phyloP scores from a whole-genome alignment of 1,140 invertebrate genomes.

The Diabrotica undecimpunctata region DNA sequence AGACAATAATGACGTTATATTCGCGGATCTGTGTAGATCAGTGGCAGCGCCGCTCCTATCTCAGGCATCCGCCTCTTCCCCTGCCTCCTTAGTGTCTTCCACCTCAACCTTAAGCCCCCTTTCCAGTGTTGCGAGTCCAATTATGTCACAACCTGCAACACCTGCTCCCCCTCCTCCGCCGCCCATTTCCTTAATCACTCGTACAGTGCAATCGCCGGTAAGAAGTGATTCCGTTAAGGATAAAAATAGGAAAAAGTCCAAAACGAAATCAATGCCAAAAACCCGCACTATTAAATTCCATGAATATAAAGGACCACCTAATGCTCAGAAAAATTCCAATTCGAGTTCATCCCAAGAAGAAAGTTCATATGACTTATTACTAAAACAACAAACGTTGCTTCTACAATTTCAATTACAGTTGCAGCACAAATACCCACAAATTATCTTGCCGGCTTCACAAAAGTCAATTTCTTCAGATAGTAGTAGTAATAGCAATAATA shows the following conservation, averaged over 20 bases:
- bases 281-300: conserved; percentile 95
- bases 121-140: conserved; percentile 61
- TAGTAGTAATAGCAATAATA: conserved; percentile 42
- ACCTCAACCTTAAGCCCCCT: conserved; percentile 69
- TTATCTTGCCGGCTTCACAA: conserved; percentile 67
- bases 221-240: conserved; percentile 71
- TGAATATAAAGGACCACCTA: conserved; percentile 96
- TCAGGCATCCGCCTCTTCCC: conserved; percentile 53
- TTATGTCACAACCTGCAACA: conserved; percentile 50
- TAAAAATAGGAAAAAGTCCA: conserved; percentile 86
- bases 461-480: conserved; percentile 45
- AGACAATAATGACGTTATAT: conserved; percentile 49
- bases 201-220: conserved; percentile 55
- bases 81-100: conserved; percentile 59
- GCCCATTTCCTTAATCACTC: conserved; percentile 53
- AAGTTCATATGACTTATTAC: conserved; percentile 85
- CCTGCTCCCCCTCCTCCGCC: conserved; percentile 51
- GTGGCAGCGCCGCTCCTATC: conserved; percentile 52
- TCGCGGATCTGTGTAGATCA: conserved; percentile 59
- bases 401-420: conserved; percentile 83
- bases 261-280: conserved; percentile 83
- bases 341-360: conserved; percentile 56
- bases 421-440: conserved; percentile 79
- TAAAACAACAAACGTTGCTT: conserved; percentile 91
- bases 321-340: conserved; percentile 65